Evolutionary conservation across 2,113 vertebrate species (phyloP).

Genomic region (Rhinolophus ferrumequinum): DNA sequence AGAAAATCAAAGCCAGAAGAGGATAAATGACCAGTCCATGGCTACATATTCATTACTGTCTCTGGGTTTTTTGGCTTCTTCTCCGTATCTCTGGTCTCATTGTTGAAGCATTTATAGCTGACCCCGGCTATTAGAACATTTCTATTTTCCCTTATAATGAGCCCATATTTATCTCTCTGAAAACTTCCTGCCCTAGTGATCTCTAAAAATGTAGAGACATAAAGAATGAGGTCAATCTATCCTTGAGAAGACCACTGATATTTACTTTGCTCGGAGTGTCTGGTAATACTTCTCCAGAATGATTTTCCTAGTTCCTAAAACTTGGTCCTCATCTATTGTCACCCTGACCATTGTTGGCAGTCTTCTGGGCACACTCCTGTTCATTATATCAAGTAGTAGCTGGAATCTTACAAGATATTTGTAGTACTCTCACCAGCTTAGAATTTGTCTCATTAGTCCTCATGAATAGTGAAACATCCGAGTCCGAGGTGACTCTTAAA

Average conservation of each 20-base stretch:
- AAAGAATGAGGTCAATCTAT: slow-evolving; percentile 47
- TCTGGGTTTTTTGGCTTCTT: slow-evolving; percentile 47
- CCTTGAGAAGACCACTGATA: not conserved
- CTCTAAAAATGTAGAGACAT: slow-evolving; percentile 25
- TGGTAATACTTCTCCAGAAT: not conserved
- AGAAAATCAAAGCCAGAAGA: not conserved
- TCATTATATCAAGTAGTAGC: not conserved
- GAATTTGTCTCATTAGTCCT: not conserved
- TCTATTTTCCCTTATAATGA: slow-evolving; percentile 61
- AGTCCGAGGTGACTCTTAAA: not conserved
- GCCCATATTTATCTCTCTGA: slow-evolving; percentile 54
- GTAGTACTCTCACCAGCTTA: not conserved
- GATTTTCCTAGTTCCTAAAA: not conserved
- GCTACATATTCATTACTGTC: not conserved
- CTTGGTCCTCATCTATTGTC: not conserved
- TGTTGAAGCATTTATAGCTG: not conserved
- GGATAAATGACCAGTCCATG: not conserved
- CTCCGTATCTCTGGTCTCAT: not conserved
- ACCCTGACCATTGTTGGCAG: not conserved
- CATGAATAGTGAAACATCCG: not conserved
- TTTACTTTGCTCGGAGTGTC: slow-evolving; percentile 8
- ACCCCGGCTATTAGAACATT: slow-evolving; percentile 39
- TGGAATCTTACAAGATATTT: not conserved
- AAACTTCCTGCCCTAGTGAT: slow-evolving; percentile 40
- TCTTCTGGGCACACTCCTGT: not conserved